phyloP scores from a whole-genome alignment of 2,888 invertebrate genomes.

The Drosophila anomelani region DNA sequence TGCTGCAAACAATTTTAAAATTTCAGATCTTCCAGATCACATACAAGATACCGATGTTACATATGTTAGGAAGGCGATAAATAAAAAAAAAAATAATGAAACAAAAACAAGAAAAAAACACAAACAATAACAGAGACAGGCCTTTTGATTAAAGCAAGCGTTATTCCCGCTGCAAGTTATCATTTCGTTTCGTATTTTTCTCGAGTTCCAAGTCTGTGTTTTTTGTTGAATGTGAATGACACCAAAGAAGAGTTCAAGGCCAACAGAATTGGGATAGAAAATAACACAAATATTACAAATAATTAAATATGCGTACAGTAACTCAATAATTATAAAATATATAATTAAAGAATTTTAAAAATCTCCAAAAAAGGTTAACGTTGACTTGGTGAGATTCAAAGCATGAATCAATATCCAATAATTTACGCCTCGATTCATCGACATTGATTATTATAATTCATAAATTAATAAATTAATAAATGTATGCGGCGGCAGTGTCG shows the following conservation, averaged over 20 bases:
- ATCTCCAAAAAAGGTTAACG: neutral
- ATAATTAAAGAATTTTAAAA: neutral
- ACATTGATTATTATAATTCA: constrained; percentile 54
- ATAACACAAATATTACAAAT: constrained; percentile 10
- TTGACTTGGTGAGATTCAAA: constrained; percentile 7
- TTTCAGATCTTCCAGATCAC: constrained; percentile 14
- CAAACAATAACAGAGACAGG: constrained; percentile 4
- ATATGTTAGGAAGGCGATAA: constrained; percentile 18
- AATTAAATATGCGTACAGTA: neutral
- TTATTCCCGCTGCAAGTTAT: constrained; percentile 21
- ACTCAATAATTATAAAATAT: neutral
- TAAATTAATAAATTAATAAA: constrained; percentile 59
- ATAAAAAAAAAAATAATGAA: neutral
- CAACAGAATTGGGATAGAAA: constrained; percentile 18
- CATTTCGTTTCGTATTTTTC: constrained; percentile 26
- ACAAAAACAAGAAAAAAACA: neutral
- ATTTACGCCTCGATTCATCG: constrained; percentile 20
- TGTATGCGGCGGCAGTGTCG: constrained; percentile 49
- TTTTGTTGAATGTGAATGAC: constrained; percentile 22
- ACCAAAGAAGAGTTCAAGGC: constrained; percentile 24
- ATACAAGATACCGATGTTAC: constrained; percentile 17
- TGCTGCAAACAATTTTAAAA: neutral
- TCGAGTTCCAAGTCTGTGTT: constrained; percentile 1
- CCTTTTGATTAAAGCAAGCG: constrained; percentile 18
- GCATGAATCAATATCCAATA: constrained; percentile 17